These are phyloP conservation scores for Pseudopipra pipra DNA, from an alignment of 2,113 vertebrate genomes.

Conservation along the genomic window DNA sequence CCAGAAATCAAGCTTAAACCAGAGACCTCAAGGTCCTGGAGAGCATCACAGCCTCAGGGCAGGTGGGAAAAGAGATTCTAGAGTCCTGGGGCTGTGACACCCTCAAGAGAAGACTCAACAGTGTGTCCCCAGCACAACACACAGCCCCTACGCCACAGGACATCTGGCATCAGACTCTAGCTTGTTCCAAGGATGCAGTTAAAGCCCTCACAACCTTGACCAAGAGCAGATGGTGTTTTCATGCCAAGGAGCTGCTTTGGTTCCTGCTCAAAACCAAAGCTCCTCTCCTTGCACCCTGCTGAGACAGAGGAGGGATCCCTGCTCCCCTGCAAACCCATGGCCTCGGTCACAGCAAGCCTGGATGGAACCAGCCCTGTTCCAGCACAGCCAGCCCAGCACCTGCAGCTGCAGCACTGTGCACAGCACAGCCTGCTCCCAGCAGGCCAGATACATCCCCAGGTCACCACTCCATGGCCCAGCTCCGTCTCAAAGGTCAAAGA, in stretches of 20 bases:
- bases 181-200: background rate
- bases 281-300: background rate
- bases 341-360: background rate
- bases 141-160: background rate
- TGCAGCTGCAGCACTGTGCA: background rate
- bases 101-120: background rate
- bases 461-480: background rate
- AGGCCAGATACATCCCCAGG: rapidly evolving
- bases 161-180: background rate
- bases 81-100: background rate
- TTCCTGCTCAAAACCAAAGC: background rate
- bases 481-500: rapidly evolving
- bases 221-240: slow-evolving; percentile 24
- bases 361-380: background rate
- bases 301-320: background rate
- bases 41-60: background rate
- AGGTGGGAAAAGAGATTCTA: background rate
- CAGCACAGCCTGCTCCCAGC: background rate
- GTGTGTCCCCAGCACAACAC: background rate
- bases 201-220: background rate
- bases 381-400: background rate
- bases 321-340: background rate
- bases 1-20: background rate
- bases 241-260: background rate
- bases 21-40: background rate